Conservation (phyloP, 2,888 invertebrate genomes). For the Hirtodrosophila alboralis region DNA sequence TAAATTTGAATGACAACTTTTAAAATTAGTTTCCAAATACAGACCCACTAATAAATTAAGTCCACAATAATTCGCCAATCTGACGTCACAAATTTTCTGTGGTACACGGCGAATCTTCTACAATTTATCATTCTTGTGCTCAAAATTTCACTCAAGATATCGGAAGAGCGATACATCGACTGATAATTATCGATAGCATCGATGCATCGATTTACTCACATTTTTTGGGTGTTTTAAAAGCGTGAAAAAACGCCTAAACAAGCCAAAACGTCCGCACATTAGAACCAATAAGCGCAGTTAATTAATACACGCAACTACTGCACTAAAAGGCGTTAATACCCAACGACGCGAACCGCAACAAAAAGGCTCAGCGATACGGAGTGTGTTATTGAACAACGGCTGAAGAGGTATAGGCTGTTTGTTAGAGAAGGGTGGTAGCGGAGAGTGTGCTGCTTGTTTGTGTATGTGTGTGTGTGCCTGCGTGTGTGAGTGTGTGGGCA, state of each 20-base stretch:
- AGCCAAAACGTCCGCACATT: slow-evolving; percentile 48
- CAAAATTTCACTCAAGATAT: slow-evolving; percentile 19
- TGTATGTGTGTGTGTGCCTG: slow-evolving; percentile 35
- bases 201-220: slow-evolving; percentile 77
- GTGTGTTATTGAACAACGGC: slow-evolving; percentile 68
- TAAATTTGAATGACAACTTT: too few species aligned
- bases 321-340: slow-evolving; percentile 25
- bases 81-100: slow-evolving; percentile 20
- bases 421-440: slow-evolving; percentile 48
- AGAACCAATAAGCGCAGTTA: slow-evolving; percentile 53
- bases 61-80: too few species aligned
- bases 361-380: slow-evolving; percentile 37
- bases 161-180: slow-evolving; percentile 34
- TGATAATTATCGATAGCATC: slow-evolving; percentile 60
- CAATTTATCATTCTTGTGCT: background rate
- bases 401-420: slow-evolving; percentile 50
- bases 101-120: slow-evolving; percentile 7
- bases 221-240: slow-evolving; percentile 76
- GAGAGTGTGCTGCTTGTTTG: slow-evolving; percentile 37
- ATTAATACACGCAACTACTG: slow-evolving; percentile 29
- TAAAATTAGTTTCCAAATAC: too few species aligned
- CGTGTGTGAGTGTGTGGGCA: slow-evolving; percentile 59
- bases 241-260: slow-evolving; percentile 77
- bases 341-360: slow-evolving; percentile 15
- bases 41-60: too few species aligned